These are phyloP conservation scores for Ptilodon capucinus DNA, from an alignment of 2,888 invertebrate species.

Conservation along the genomic window DNA sequence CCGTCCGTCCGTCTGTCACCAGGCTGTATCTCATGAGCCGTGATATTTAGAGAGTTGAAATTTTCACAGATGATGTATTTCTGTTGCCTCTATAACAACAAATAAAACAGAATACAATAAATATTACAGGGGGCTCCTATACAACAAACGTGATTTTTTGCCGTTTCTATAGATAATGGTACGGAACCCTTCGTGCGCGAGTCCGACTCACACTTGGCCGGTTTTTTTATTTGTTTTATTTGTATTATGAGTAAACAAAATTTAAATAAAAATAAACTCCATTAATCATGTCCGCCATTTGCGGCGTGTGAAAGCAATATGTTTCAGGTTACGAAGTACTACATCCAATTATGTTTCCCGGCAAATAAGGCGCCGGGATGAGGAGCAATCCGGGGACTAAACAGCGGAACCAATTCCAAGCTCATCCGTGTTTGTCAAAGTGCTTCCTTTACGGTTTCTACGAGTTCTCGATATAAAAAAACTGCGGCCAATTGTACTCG, in stretches of 20 bases:
- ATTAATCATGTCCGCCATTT: background rate
- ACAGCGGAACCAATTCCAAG: slow-evolving; percentile 75
- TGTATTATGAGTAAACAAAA: background rate
- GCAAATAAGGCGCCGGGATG: slow-evolving; percentile 54
- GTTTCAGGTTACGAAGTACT: slow-evolving; percentile 37
- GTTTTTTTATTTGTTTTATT: background rate
- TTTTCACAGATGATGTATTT: too few relatives aligned
- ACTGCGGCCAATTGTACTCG: background rate
- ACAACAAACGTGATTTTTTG: too few relatives aligned
- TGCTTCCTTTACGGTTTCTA: slow-evolving; percentile 56
- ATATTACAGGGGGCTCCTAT: too few relatives aligned
- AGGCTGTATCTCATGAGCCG: too few relatives aligned
- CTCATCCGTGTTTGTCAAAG: slow-evolving; percentile 77
- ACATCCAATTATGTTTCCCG: slow-evolving; percentile 51
- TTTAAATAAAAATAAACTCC: background rate
- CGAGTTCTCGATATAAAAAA: slow-evolving; percentile 25
- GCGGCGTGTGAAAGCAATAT: slow-evolving; percentile 23
- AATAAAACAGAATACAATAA: too few relatives aligned
- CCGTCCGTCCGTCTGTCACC: too few relatives aligned
- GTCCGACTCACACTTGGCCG: too few relatives aligned
- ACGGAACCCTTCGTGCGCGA: too few relatives aligned
- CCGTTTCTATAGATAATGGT: too few relatives aligned
- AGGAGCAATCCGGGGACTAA: slow-evolving; percentile 63
- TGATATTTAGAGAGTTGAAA: too few relatives aligned
- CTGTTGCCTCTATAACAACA: too few relatives aligned